Evolutionary conservation across 1,140 invertebrate species (phyloP).

Genomic region (Periplaneta americana): DNA sequence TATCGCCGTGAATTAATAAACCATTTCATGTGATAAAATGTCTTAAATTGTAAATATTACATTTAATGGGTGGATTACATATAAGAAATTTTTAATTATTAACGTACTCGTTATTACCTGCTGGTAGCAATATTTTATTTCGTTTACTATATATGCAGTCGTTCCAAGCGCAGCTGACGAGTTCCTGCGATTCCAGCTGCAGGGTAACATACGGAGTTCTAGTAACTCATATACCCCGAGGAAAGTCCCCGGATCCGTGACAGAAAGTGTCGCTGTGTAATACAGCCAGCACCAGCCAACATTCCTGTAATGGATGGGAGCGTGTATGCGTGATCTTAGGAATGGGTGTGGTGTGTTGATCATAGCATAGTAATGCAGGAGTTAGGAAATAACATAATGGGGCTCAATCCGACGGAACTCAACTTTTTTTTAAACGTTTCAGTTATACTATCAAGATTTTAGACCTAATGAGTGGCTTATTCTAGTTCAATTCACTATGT

Average conservation of each 20-base stretch:
- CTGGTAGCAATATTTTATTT: no score
- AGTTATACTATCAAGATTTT: no score
- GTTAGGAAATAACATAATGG: constrained; percentile 15
- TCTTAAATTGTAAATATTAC: no score
- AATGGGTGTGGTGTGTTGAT: constrained; percentile 6
- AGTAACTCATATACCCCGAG: constrained; percentile 13
- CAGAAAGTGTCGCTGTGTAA: constrained; percentile 17
- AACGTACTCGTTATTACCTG: not conserved
- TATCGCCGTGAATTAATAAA: no score
- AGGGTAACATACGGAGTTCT: constrained; percentile 10
- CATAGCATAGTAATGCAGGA: constrained; percentile 18
- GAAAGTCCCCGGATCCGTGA: constrained; percentile 20
- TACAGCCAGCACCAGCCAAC: not conserved
- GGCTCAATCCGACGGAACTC: constrained; percentile 9
- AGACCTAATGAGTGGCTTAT: no score
- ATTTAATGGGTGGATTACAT: no score
- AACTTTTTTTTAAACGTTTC: not conserved
- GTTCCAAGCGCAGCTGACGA: not conserved
- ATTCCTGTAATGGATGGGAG: constrained; percentile 1
- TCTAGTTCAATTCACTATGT: no score
- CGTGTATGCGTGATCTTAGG: not conserved
- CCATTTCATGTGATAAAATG: no score
- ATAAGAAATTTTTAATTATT: not conserved
- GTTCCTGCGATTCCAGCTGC: not conserved
- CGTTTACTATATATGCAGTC: not conserved